These are phyloP conservation scores for Apamea sordens DNA, from an alignment of 2,888 invertebrate species.

Conservation along the genomic window DNA sequence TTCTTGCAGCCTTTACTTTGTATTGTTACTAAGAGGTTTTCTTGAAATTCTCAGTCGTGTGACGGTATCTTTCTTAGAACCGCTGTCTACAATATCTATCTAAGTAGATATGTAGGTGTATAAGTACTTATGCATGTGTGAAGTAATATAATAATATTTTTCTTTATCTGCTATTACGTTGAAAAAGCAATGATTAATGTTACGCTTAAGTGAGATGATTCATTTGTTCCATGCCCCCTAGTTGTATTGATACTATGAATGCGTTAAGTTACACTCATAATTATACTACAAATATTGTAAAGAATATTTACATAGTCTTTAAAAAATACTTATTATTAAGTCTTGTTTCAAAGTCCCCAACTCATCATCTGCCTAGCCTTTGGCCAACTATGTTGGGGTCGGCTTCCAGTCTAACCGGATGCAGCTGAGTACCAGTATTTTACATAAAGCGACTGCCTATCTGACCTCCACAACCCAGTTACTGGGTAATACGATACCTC, in stretches of 20 bases:
- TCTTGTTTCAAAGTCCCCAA: neutral
- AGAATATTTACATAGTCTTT: neutral
- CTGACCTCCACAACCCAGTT: no score
- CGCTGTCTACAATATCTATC: conserved; percentile 53
- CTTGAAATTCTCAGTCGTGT: conserved; percentile 62
- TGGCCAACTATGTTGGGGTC: no score
- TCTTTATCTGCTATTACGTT: conserved; percentile 63
- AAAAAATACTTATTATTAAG: no score
- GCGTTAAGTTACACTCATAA: conserved; percentile 23
- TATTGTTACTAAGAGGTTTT: conserved; percentile 69
- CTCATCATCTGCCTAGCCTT: no score
- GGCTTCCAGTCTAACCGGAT: no score
- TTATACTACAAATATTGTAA: conserved; percentile 13
- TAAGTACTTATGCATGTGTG: conserved; percentile 30
- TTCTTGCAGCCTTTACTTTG: conserved; percentile 60
- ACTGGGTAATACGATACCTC: no score
- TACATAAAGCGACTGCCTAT: no score
- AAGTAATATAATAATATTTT: conserved; percentile 56
- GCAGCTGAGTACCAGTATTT: no score
- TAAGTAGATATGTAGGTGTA: conserved; percentile 36
- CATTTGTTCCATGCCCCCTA: conserved; percentile 60
- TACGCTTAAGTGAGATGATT: conserved; percentile 61
- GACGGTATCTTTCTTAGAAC: conserved; percentile 66
- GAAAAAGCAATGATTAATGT: conserved; percentile 67
- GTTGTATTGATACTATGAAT: conserved; percentile 21